Evolutionary conservation across 1,140 invertebrate genomes (phyloP).

Genomic region (Amphibalanus amphitrite): DNA sequence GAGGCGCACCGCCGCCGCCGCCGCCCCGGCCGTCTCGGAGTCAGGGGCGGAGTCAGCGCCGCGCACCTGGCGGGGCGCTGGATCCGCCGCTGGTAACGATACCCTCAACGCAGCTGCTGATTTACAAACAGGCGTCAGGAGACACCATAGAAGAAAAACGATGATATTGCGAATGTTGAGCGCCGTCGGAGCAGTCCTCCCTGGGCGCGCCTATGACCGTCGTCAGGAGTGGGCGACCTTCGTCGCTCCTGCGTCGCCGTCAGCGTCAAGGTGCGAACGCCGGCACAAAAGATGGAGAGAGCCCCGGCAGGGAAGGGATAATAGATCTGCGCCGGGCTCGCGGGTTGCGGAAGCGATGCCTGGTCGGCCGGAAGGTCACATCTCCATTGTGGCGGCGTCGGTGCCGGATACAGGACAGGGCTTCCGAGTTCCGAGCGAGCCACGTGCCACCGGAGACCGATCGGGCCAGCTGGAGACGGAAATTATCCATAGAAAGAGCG

Average conservation of each 20-base stretch:
- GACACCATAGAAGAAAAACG: too few relatives aligned
- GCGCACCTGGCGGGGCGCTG: background rate
- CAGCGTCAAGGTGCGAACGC: background rate
- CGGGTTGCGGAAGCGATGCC: background rate
- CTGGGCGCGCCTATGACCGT: background rate
- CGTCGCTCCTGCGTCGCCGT: too few relatives aligned
- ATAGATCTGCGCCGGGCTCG: background rate
- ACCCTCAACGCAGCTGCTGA: background rate
- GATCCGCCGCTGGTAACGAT: background rate
- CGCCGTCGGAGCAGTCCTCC: too few relatives aligned
- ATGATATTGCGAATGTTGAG: too few relatives aligned
- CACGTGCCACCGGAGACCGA: too few relatives aligned
- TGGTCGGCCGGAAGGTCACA: background rate
- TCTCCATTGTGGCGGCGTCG: background rate
- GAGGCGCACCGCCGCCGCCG: too few relatives aligned
- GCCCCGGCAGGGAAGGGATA: background rate
- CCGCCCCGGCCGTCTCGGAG: too few relatives aligned
- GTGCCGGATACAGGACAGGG: background rate
- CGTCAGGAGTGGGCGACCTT: background rate
- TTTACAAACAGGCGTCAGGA: too few relatives aligned
- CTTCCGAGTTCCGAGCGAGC: background rate
- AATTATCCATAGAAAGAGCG: too few relatives aligned
- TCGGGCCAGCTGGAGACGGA: too few relatives aligned
- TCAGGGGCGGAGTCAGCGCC: background rate
- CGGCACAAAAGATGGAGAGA: background rate